Evolutionary conservation across 2,797 vertebrate species (phyloP).

Genomic region (Mastacembelus armatus): DNA sequence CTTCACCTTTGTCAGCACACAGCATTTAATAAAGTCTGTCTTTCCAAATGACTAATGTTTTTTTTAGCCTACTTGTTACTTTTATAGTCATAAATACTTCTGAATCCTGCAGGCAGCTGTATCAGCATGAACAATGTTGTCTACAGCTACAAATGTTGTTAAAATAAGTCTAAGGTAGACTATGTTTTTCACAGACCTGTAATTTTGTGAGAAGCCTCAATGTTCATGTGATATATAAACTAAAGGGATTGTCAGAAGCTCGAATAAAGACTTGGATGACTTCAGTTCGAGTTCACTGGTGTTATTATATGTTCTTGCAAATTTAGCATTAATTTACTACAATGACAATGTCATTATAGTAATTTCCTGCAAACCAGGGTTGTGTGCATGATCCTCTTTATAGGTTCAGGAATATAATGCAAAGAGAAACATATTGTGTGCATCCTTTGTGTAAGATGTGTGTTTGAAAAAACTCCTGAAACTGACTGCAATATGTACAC

Average conservation of each 20-base stretch:
- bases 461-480: too few relatives aligned
- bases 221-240: not conserved
- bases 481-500: too few relatives aligned
- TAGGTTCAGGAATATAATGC: not conserved
- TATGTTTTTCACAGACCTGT: not conserved
- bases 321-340: too few relatives aligned
- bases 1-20: not conserved
- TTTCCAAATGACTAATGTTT: not conserved
- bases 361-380: not conserved
- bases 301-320: not conserved
- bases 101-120: not conserved
- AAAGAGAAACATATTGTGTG: not conserved
- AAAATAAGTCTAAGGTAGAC: not conserved
- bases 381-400: not conserved
- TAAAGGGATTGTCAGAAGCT: not conserved
- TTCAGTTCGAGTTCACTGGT: not conserved
- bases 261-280: not conserved
- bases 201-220: not conserved
- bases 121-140: not conserved
- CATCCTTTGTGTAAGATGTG: not conserved
- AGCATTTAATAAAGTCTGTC: not conserved
- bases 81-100: not conserved
- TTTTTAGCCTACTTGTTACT: not conserved
- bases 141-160: not conserved
- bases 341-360: not conserved